phyloP scores from a whole-genome alignment of 2,797 vertebrate species.

The Sandelia bainsii region DNA sequence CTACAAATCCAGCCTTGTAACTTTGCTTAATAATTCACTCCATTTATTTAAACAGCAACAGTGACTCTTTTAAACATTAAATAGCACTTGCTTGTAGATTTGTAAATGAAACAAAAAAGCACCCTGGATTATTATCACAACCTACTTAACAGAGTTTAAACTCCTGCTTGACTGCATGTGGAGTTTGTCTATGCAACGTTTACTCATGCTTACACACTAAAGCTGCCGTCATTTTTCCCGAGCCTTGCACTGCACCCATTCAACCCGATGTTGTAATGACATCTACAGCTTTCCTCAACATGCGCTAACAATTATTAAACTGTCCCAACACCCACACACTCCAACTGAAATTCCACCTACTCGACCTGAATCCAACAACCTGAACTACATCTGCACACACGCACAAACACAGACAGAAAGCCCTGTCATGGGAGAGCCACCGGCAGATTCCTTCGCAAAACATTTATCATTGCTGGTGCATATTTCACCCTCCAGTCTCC shows the following conservation, averaged over 20 bases:
- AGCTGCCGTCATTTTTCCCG: slow-evolving; percentile 38
- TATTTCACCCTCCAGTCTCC: slow-evolving; percentile 56
- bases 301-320: slow-evolving; percentile 74
- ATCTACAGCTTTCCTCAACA: slow-evolving; percentile 56
- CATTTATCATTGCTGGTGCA: slow-evolving; percentile 52
- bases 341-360: slow-evolving; percentile 65
- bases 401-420: slow-evolving; percentile 17
- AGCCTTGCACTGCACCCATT: slow-evolving; percentile 38
- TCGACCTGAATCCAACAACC: slow-evolving; percentile 57
- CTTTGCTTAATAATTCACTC: not conserved
- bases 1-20: not conserved
- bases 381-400: slow-evolving; percentile 42
- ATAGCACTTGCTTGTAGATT: not conserved
- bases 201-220: slow-evolving; percentile 4
- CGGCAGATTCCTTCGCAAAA: slow-evolving; percentile 67
- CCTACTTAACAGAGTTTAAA: not conserved
- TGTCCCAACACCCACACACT: slow-evolving; percentile 70
- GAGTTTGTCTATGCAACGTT: not conserved
- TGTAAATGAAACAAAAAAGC: not conserved
- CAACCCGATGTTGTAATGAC: slow-evolving; percentile 60
- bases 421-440: slow-evolving; percentile 80
- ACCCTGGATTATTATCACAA: slow-evolving; percentile 2
- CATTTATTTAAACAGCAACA: too few relatives aligned
- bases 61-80: too few relatives aligned
- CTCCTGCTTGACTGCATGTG: not conserved